Evolutionary conservation across 2,797 vertebrate species (phyloP).

Genomic region (Tenualosa thibaudeaui): DNA sequence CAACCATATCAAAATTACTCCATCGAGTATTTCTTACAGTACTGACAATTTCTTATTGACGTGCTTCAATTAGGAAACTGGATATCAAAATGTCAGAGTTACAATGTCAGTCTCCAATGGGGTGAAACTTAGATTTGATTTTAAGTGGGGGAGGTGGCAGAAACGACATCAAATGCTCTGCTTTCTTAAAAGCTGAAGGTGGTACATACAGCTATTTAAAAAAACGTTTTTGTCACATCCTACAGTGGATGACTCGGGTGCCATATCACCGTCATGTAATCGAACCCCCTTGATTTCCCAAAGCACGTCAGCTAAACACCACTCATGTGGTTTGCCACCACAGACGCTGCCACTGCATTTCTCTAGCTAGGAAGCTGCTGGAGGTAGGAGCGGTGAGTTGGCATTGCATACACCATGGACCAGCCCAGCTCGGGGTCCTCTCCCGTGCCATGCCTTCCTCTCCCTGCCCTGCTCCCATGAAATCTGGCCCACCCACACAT

Average conservation of each 20-base stretch:
- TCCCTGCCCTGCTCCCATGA: background rate
- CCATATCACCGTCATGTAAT: background rate
- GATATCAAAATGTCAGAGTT: background rate
- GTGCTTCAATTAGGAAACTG: background rate
- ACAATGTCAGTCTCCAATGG: background rate
- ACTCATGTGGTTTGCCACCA: background rate
- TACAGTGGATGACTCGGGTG: background rate
- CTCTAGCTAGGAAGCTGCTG: conserved; percentile 3
- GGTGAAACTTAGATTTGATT: background rate
- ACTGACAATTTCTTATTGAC: conserved; percentile 37
- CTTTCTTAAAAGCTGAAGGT: background rate
- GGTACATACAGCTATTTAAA: background rate
- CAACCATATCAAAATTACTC: conserved; percentile 54
- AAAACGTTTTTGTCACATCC: conserved; percentile 5
- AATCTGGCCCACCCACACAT: background rate
- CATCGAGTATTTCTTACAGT: conserved; percentile 60
- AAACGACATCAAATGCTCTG: background rate
- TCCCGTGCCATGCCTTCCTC: background rate
- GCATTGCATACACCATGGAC: background rate
- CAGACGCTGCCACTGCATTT: background rate
- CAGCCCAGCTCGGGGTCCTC: background rate
- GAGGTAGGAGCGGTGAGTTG: background rate
- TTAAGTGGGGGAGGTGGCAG: background rate
- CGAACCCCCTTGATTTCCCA: background rate
- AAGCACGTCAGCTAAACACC: background rate